Evolutionary conservation across 1,140 invertebrate species (phyloP).

Genomic region (Drosophila sucinea): DNA sequence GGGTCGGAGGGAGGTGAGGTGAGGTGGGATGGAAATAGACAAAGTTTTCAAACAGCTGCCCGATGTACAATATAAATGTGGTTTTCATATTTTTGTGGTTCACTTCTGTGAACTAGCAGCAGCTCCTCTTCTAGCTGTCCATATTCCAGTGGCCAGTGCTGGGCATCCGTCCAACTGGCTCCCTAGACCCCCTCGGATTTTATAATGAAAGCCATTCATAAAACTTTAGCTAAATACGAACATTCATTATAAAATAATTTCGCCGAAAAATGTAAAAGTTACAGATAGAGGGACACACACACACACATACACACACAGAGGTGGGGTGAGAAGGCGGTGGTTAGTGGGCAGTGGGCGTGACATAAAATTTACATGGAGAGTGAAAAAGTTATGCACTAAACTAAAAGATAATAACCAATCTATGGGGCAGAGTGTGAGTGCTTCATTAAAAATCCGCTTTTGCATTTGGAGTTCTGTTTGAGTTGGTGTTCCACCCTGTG

Average conservation of each 20-base stretch:
- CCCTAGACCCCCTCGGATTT: neutral
- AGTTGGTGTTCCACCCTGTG: constrained; percentile 34
- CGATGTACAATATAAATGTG: constrained; percentile 78
- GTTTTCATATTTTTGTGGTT: constrained; percentile 81
- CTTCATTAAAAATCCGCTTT: constrained; percentile 60
- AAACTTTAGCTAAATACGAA: constrained; percentile 80
- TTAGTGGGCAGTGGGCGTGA: neutral
- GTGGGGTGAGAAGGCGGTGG: constrained; percentile 3
- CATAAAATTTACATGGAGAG: constrained; percentile 74
- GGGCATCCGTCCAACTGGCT: constrained; percentile 19
- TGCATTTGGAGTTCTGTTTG: constrained; percentile 18
- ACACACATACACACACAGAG: neutral
- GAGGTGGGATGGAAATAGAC: constrained; percentile 45
- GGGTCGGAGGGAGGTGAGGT: neutral
- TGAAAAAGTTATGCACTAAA: constrained; percentile 77
- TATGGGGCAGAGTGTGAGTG: constrained; percentile 40
- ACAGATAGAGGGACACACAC: neutral
- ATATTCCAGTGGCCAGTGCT: constrained; percentile 12
- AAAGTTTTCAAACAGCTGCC: constrained; percentile 76
- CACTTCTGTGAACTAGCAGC: constrained; percentile 54
- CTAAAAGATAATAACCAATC: constrained; percentile 79
- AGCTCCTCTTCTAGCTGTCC: constrained; percentile 31
- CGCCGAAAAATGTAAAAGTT: constrained; percentile 46
- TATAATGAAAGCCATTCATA: constrained; percentile 80
- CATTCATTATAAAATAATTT: constrained; percentile 82